These are phyloP conservation scores for Sylvilagus floridanus DNA, from an alignment of 2,797 vertebrate species.

Conservation along the genomic window DNA sequence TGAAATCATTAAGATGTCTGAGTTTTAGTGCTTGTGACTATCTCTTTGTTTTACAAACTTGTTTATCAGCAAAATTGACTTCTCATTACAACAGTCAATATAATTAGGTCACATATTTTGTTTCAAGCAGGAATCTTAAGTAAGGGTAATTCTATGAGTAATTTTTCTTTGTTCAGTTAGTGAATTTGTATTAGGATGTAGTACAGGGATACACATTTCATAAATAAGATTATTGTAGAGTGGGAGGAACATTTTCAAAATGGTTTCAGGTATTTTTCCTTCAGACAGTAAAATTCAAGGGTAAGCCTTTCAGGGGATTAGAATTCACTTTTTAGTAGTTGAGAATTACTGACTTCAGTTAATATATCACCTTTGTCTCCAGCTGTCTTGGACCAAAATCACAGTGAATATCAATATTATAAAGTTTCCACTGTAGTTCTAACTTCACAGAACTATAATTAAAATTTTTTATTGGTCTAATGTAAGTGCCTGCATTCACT, in stretches of 20 bases:
- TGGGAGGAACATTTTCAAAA: conserved; percentile 42
- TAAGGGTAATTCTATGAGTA: not conserved
- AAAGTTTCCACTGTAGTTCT: conserved; percentile 29
- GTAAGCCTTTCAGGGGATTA: not conserved
- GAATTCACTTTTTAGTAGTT: conserved; percentile 28
- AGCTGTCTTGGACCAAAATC: conserved; percentile 24
- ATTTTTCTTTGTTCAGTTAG: conserved; percentile 26
- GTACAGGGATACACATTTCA: conserved; percentile 39
- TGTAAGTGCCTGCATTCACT: not conserved
- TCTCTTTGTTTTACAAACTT: conserved; percentile 37
- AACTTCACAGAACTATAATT: conserved; percentile 34
- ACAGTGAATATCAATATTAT: not conserved
- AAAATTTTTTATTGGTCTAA: conserved; percentile 25
- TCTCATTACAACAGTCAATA: not conserved
- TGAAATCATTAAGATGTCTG: conserved; percentile 49
- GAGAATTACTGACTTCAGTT: conserved; percentile 9
- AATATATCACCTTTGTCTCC: not conserved
- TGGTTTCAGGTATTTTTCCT: not conserved
- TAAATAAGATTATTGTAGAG: conserved; percentile 15
- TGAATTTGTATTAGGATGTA: conserved; percentile 15
- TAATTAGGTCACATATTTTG: conserved; percentile 3
- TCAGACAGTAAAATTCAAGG: not conserved
- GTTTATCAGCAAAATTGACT: conserved; percentile 40
- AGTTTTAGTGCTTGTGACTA: conserved; percentile 40
- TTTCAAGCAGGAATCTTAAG: conserved; percentile 11